Base-by-base conservation (phyloP, 1,140 invertebrate genomes). In the Trypoxylus dichotomus region DNA sequence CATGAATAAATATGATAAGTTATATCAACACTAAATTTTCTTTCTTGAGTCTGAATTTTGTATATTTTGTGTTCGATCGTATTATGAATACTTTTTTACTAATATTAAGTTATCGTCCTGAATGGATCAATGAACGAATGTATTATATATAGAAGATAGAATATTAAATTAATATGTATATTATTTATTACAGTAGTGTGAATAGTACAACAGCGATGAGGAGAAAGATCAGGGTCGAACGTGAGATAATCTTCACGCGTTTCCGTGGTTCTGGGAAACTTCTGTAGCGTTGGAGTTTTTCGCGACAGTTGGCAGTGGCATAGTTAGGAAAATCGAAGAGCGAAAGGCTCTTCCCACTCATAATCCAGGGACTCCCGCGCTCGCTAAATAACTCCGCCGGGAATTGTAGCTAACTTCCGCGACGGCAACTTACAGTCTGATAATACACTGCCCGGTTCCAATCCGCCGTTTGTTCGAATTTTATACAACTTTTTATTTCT, bases 401-500 rank as follows among this genome's bases (percentile, higher is more conserved):
- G 60, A 29, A 68, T 68, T 68, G 60, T 68, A 68, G 60, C 60
- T 68, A 68, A 68, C 60, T 68, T 68, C 24, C 19, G 47, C 47
- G 60, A 24, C 27, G 60, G 60, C 60, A 68, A 68, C 60, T 68
- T 68, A 68, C 60, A 68, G 60, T 68, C 60, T 68, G 60, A 68
- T 68, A 68, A 68, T 68, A 68, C 60, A 68, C 19, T 68, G 21
- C 60, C 60, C 24, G 60, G 24, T 29, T 68, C 60, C 60, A 68
- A 68, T 68, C 60, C 60, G 21, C 60, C 27, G 60, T 68, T 68
- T 68, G 60, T 68, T 68, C 60, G 60, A 68, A 68, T 68, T 68
- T 68, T 68, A 24, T 15, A 68, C 24, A 68, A 68, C 60, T 68
- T 68, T 68, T 68, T 68, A 68, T 68, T 68, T 24, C 60, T 68